Conservation (phyloP, 2,797 vertebrate genomes). For the Girardinus metallicus region DNA sequence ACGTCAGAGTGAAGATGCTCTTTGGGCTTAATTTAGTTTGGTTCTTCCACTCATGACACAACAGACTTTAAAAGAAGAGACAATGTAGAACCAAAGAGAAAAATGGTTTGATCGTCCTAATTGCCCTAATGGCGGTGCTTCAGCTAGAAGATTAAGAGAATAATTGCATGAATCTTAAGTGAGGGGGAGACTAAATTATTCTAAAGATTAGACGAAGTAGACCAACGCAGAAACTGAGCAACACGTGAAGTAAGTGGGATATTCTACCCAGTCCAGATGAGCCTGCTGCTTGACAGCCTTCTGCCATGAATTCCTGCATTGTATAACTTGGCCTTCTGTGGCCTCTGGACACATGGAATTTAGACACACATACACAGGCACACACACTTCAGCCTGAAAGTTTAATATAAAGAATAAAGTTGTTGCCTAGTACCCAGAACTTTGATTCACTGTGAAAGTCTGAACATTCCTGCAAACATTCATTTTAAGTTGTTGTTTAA, state of each 20-base stretch:
- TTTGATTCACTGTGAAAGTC: background rate
- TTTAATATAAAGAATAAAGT: constrained; percentile 1
- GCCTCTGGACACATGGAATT: constrained; percentile 44
- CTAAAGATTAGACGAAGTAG: constrained; percentile 2
- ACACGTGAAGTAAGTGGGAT: constrained; percentile 26
- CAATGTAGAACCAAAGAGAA: background rate
- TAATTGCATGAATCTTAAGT: constrained; percentile 9
- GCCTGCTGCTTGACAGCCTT: constrained; percentile 31
- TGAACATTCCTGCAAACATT: background rate
- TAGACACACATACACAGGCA: constrained; percentile 9
- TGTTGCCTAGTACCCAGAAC: background rate
- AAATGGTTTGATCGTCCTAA: constrained; percentile 9
- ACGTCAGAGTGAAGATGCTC: constrained; percentile 24
- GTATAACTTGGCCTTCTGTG: constrained; percentile 52
- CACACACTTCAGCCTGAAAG: constrained; percentile 5
- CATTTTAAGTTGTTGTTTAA: background rate
- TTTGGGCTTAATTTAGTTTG: constrained; percentile 22
- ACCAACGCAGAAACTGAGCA: constrained; percentile 29
- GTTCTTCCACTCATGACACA: constrained; percentile 27
- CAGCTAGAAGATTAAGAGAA: background rate
- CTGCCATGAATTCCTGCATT: constrained; percentile 59
- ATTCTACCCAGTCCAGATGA: constrained; percentile 35
- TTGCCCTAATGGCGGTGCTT: constrained; percentile 1
- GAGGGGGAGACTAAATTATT: background rate
- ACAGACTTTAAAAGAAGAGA: constrained; percentile 21